These are phyloP conservation scores for Antennarius striatus DNA, from an alignment of 2,113 vertebrate species.

Conservation along the genomic window DNA sequence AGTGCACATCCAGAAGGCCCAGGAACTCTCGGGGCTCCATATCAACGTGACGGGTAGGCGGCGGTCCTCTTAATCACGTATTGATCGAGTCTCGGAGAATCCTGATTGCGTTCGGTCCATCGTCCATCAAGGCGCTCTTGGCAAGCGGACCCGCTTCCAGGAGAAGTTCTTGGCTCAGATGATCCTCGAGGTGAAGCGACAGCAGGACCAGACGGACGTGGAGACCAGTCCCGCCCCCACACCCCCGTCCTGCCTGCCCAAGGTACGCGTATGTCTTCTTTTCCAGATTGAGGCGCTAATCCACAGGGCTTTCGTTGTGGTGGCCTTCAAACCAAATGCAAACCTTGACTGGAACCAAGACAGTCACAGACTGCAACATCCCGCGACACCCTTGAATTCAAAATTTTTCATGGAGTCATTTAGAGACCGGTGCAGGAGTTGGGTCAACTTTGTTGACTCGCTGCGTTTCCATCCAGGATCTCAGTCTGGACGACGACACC, in stretches of 20 bases:
- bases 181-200: slow-evolving; percentile 86
- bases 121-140: slow-evolving; percentile 86
- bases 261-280: slow-evolving; percentile 61
- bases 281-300: no score
- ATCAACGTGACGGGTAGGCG: slow-evolving; percentile 86
- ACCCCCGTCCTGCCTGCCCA: slow-evolving; percentile 82
- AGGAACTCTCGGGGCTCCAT: slow-evolving; percentile 82
- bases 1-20: slow-evolving; percentile 82
- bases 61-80: not conserved
- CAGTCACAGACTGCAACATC: no score
- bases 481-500: slow-evolving; percentile 89
- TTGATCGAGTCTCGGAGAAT: not conserved
- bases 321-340: no score
- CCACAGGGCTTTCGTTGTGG: no score
- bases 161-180: slow-evolving; percentile 93
- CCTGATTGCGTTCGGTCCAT: slow-evolving; percentile 19
- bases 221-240: slow-evolving; percentile 84
- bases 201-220: slow-evolving; percentile 35
- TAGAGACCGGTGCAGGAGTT: no score
- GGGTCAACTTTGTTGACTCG: no score
- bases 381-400: no score
- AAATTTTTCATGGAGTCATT: no score
- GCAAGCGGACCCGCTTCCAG: slow-evolving; percentile 94
- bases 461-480: slow-evolving; percentile 78
- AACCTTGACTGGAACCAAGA: no score